phyloP scores from a whole-genome alignment of 2,888 invertebrate genomes.

The Sycophila texana region DNA sequence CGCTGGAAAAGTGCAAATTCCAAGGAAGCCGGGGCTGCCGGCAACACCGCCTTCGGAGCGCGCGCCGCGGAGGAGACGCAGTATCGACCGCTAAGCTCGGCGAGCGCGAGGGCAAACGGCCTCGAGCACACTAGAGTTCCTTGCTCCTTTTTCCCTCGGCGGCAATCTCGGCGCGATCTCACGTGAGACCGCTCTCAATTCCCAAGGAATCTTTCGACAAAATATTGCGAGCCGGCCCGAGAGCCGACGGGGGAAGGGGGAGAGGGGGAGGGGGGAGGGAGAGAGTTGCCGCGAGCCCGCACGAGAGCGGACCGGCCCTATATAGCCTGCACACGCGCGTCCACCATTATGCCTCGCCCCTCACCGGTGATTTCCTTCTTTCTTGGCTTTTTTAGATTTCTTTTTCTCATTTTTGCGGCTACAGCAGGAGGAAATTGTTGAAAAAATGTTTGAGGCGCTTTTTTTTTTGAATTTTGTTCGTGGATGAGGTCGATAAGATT shows the following conservation, averaged over 20 bases:
- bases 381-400: neutral
- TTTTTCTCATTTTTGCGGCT: neutral
- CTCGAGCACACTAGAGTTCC: slow-evolving; percentile 63
- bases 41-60: slow-evolving; percentile 67
- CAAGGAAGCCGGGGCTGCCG: slow-evolving; percentile 63
- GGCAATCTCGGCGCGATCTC: slow-evolving; percentile 53
- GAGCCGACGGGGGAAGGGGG: neutral
- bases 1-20: slow-evolving; percentile 67
- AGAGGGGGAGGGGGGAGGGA: neutral
- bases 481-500: neutral
- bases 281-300: slow-evolving; percentile 3
- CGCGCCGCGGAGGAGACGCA: slow-evolving; percentile 59
- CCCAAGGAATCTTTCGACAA: slow-evolving; percentile 57
- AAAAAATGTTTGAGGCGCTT: too few species aligned
- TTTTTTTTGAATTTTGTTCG: too few species aligned
- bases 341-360: slow-evolving; percentile 4
- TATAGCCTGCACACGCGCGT: neutral
- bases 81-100: slow-evolving; percentile 68
- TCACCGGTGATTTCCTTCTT: neutral
- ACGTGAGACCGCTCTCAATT: slow-evolving; percentile 54
- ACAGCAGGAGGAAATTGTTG: neutral
- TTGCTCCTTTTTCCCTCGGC: slow-evolving; percentile 54
- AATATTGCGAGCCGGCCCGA: slow-evolving; percentile 39
- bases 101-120: slow-evolving; percentile 65
- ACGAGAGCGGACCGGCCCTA: slow-evolving; percentile 18